A percentile compares a stretch with the other conserved stretches of the same genome.
These are phyloP conservation scores for Dryobates pubescens DNA, from an alignment of 2,797 vertebrate species.

Conservation along the genomic window DNA sequence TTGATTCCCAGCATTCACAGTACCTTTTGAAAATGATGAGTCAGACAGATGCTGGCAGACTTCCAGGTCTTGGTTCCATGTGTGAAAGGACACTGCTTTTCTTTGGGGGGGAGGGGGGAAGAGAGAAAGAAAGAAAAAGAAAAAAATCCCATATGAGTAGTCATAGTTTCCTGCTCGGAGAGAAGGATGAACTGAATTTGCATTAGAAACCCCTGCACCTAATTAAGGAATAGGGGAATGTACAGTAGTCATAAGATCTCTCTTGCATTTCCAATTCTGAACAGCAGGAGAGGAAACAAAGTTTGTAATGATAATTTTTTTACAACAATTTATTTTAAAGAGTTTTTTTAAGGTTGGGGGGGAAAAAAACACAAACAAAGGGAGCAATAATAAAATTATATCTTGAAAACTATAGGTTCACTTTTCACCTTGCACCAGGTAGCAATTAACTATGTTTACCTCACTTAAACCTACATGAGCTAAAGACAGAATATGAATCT, in stretches of 20 bases:
- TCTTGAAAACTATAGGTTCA: neutral
- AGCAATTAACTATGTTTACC: neutral
- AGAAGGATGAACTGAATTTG: conserved; percentile 20
- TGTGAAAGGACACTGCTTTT: conserved; percentile 18
- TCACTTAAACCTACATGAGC: neutral
- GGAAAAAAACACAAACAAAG: neutral
- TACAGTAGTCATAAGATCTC: neutral
- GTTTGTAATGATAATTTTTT: neutral
- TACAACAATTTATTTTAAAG: neutral
- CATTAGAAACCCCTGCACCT: conserved; percentile 17
- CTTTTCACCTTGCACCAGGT: neutral
- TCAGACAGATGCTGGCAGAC: conserved; percentile 33
- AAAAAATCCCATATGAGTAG: conserved; percentile 22
- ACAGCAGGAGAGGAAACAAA: neutral
- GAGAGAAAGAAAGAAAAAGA: neutral
- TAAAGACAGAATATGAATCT: neutral
- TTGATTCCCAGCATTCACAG: conserved; percentile 51
- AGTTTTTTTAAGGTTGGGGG: neutral
- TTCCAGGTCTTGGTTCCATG: conserved; percentile 24
- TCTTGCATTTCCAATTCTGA: neutral
- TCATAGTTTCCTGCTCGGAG: neutral
- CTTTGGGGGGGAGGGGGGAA: neutral
- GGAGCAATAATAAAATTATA: rapidly evolving
- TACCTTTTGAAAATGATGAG: conserved; percentile 61
- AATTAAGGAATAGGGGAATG: neutral